Percentiles rank a stretch among this genome's conserved stretches.
Evolutionary conservation across 2,797 vertebrate genomes (phyloP).

Genomic region (Percopsis omiscomaycus): DNA sequence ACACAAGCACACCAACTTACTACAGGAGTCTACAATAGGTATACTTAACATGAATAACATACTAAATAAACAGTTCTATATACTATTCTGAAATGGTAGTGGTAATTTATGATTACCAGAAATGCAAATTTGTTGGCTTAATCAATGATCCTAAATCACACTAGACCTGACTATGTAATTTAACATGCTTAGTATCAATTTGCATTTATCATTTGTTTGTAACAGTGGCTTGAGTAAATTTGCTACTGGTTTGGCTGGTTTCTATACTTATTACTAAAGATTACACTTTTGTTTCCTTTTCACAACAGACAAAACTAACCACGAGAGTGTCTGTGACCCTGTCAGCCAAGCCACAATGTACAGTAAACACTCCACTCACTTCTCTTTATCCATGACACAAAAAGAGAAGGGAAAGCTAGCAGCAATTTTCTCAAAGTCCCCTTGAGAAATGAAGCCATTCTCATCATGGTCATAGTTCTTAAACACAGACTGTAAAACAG

Average conservation of each 20-base stretch:
- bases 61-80: not conserved
- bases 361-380: slow-evolving; percentile 77
- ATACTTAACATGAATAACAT: no score
- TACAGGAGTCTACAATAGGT: not conserved
- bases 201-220: not conserved
- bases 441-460: slow-evolving; percentile 95
- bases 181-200: not conserved
- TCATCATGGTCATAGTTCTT: slow-evolving; percentile 96
- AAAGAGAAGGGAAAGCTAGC: slow-evolving; percentile 93
- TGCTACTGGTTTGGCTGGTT: slow-evolving; percentile 41
- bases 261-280: slow-evolving; percentile 52
- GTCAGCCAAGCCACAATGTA: slow-evolving; percentile 17
- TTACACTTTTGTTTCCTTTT: slow-evolving; percentile 55
- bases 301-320: slow-evolving; percentile 36
- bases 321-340: slow-evolving; percentile 25
- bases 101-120: no score
- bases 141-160: no score
- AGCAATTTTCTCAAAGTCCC: slow-evolving; percentile 95
- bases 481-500: slow-evolving; percentile 87
- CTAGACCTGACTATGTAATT: not conserved
- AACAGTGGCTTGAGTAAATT: slow-evolving; percentile 10
- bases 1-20: slow-evolving; percentile 11
- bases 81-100: no score
- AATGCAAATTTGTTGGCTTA: no score
- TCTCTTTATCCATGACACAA: slow-evolving; percentile 95